phyloP scores from a whole-genome alignment of 2,113 vertebrate genomes.

The Kryptolebias marmoratus region DNA sequence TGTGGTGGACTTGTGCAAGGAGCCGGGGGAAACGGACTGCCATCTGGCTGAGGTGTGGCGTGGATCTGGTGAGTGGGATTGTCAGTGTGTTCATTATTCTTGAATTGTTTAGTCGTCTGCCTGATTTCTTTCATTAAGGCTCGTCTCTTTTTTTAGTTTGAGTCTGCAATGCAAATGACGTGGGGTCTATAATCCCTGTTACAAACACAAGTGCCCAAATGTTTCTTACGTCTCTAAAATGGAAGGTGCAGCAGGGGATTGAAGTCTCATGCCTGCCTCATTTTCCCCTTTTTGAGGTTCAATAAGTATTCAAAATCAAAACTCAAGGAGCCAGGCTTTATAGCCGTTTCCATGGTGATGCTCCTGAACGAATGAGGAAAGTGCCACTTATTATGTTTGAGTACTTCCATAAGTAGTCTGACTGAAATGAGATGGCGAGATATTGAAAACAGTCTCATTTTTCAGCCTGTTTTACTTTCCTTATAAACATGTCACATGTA shows the following conservation, averaged over 20 bases:
- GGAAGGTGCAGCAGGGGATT: not conserved
- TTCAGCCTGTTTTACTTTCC: slow-evolving; percentile 22
- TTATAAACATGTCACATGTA: slow-evolving; percentile 30
- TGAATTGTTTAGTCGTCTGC: slow-evolving; percentile 40
- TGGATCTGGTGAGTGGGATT: slow-evolving; percentile 86
- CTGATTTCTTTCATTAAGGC: slow-evolving; percentile 36
- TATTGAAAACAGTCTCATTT: slow-evolving; percentile 44
- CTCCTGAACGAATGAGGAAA: slow-evolving; percentile 42
- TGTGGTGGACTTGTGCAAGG: slow-evolving; percentile 96
- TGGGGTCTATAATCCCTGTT: slow-evolving; percentile 35
- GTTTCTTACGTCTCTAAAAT: slow-evolving; percentile 39
- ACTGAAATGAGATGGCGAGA: slow-evolving; percentile 40
- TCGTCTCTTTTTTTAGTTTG: slow-evolving; percentile 40
- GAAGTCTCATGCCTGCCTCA: slow-evolving; percentile 31
- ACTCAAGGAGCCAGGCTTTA: slow-evolving; percentile 64
- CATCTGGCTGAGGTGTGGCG: slow-evolving; percentile 94
- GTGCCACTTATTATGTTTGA: slow-evolving; percentile 67
- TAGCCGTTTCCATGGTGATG: slow-evolving; percentile 70
- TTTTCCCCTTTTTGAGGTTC: slow-evolving; percentile 38
- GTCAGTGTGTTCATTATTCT: not conserved
- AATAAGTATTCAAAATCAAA: slow-evolving; percentile 53
- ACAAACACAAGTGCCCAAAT: slow-evolving; percentile 47
- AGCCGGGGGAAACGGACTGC: slow-evolving; percentile 91
- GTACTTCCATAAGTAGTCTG: slow-evolving; percentile 63
- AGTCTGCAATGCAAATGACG: slow-evolving; percentile 58